A percentile compares a stretch with the other conserved stretches of the same genome.
Evolutionary conservation across 2,113 vertebrate genomes (phyloP).

Genomic region (Carollia perspicillata): DNA sequence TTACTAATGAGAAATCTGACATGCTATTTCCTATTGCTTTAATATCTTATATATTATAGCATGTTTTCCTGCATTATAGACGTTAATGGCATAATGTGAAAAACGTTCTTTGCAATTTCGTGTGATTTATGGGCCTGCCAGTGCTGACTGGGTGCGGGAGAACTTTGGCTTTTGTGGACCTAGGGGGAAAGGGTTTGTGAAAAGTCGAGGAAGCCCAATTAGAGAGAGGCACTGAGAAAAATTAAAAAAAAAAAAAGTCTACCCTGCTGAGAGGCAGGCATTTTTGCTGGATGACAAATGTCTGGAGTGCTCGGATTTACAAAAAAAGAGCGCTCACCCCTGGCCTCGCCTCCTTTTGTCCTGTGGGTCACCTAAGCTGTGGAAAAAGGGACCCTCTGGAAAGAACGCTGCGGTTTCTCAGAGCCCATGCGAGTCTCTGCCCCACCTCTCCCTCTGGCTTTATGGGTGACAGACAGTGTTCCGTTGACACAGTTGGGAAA

Average conservation of each 20-base stretch:
- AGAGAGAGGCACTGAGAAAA: conserved; percentile 53
- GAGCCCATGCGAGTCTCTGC: neutral
- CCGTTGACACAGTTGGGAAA: conserved; percentile 31
- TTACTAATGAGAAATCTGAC: conserved; percentile 79
- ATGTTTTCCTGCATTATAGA: conserved; percentile 40
- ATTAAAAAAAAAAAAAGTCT: neutral
- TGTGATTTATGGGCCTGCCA: conserved; percentile 56
- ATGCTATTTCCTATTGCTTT: conserved; percentile 78
- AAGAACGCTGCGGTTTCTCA: conserved; percentile 61
- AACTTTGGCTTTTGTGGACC: conserved; percentile 58
- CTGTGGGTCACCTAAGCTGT: conserved; percentile 56
- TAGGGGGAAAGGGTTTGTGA: conserved; percentile 18
- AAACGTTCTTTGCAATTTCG: conserved; percentile 45
- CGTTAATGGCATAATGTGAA: conserved; percentile 55
- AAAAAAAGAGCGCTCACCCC: conserved; percentile 21
- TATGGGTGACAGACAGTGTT: neutral
- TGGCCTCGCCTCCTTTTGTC: conserved; percentile 57
- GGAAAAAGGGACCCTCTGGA: conserved; percentile 68
- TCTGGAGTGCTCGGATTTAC: conserved; percentile 55
- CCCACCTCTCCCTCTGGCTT: conserved; percentile 31
- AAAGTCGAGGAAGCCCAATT: conserved; percentile 46
- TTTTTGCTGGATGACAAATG: conserved; percentile 72
- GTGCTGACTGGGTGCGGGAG: neutral
- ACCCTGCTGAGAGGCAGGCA: conserved; percentile 63
- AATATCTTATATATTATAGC: conserved; percentile 77